These are phyloP conservation scores for Hippoglossus stenolepis DNA, from an alignment of 2,113 vertebrate species.

Conservation along the genomic window DNA sequence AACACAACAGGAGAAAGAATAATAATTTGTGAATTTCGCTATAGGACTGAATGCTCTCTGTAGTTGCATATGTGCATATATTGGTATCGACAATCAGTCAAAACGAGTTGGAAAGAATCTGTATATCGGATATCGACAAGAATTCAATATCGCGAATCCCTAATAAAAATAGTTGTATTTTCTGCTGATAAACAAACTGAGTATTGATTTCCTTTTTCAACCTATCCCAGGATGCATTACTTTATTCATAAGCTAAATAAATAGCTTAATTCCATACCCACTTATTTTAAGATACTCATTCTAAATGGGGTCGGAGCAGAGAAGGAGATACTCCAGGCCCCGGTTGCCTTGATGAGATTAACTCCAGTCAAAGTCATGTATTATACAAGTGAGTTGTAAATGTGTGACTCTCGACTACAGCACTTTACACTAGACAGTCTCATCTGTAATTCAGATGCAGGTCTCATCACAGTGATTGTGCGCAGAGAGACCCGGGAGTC, in stretches of 20 bases:
- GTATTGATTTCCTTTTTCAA: too few species aligned
- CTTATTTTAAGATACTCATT: background rate
- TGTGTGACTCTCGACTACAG: slow-evolving; percentile 25
- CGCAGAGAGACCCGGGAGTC: slow-evolving; percentile 21
- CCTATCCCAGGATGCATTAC: background rate
- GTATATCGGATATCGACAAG: too few species aligned
- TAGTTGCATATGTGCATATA: too few species aligned
- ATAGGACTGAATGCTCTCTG: too few species aligned
- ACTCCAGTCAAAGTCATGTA: slow-evolving; percentile 14
- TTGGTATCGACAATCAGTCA: too few species aligned
- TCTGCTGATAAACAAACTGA: too few species aligned
- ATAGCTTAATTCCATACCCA: background rate
- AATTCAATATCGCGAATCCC: too few species aligned
- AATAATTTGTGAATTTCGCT: too few species aligned
- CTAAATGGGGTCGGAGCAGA: background rate
- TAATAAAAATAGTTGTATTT: too few species aligned
- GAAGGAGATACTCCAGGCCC: background rate
- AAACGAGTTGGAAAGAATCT: too few species aligned
- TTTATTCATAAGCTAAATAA: background rate
- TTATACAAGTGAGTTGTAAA: slow-evolving; percentile 26
- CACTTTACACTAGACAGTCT: slow-evolving; percentile 30
- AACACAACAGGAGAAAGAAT: too few species aligned
- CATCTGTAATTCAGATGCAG: slow-evolving; percentile 59
- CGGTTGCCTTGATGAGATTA: slow-evolving; percentile 15
- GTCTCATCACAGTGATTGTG: slow-evolving; percentile 37